Evolutionary conservation across 2,888 invertebrate species (phyloP).

Genomic region (Pseudococcus longispinus): DNA sequence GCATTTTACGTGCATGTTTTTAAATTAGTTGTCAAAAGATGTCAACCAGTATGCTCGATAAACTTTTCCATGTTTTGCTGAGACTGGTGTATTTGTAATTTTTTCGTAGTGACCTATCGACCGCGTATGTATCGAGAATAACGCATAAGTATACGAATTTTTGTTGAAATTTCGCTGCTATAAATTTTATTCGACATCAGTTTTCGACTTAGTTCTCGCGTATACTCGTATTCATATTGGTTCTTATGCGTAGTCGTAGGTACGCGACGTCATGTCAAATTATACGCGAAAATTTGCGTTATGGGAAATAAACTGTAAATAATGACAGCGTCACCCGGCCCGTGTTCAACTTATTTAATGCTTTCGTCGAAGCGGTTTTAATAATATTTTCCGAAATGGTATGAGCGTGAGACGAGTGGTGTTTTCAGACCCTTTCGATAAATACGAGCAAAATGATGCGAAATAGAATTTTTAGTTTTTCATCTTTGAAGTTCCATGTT

Average conservation of each 20-base stretch:
- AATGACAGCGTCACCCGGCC: not conserved
- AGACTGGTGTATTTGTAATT: not conserved
- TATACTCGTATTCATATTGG: not conserved
- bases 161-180: not conserved
- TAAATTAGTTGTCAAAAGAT: not conserved
- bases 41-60: not conserved
- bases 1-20: not conserved
- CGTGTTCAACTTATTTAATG: not conserved
- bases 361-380: not conserved
- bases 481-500: not conserved
- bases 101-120: not conserved
- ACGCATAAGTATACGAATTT: not conserved
- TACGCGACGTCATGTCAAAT: not conserved
- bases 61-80: not conserved
- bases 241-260: not conserved
- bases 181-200: not conserved
- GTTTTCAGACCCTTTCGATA: not conserved
- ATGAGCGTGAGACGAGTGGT: not conserved
- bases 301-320: not conserved
- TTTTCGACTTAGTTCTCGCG: not conserved
- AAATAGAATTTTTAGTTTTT: not conserved
- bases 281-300: not conserved
- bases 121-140: not conserved
- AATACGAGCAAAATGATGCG: not conserved
- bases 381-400: not conserved